Evolutionary conservation across 1,140 invertebrate species (phyloP), one percentile per base, ranked within the genome.

Genomic region (Drosophila quadrilineata): DNA sequence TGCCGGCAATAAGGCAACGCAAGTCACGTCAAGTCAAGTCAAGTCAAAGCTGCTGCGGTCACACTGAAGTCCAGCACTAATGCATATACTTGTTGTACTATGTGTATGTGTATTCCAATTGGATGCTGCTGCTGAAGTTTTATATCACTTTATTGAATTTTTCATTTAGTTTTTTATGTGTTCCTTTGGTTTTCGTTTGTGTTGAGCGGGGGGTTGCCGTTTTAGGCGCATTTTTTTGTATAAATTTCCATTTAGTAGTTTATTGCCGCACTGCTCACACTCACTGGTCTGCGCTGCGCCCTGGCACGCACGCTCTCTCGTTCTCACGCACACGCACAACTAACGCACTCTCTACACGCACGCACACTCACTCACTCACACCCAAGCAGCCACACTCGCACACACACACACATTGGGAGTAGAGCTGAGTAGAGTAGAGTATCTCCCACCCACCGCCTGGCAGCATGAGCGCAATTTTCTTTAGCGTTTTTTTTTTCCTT

Each of bases 181-280:
- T 52, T 38, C 45, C 54, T 66, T 66, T 14, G 9, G 33, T 49
- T 74, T 76, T 76, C 77, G 48, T 60, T 69, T 52, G 57, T 50
- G 60, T 26, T 62, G 21, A 29, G 38, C 60, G 48, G 70, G 66
- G 56, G 53, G 45, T 58, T n/a, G n/a, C n/a, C n/a, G 60, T 65
- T 84, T 62, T 63, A 52, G 60, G 40, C 58, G 58, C 58, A n/a
- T n/a, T n/a, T n/a, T n/a, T n/a, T 66, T 58, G 64, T 66, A 77
- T 72, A 73, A 76, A 84, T 84, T 82, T 82, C 67, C 72, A 82
- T 84, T 84, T 82, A 84, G 64, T 84, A 66, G 63, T 82, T 72
- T 69, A 41, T 26, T 50, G 56, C 54, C 53, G 36, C 56, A 40
- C 66, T 56, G 62, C 63, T 66, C 56, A 48, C 58, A 48, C 57